Evolutionary conservation across 2,888 invertebrate genomes (phyloP).

Genomic region (Lamellibrachia satsuma): DNA sequence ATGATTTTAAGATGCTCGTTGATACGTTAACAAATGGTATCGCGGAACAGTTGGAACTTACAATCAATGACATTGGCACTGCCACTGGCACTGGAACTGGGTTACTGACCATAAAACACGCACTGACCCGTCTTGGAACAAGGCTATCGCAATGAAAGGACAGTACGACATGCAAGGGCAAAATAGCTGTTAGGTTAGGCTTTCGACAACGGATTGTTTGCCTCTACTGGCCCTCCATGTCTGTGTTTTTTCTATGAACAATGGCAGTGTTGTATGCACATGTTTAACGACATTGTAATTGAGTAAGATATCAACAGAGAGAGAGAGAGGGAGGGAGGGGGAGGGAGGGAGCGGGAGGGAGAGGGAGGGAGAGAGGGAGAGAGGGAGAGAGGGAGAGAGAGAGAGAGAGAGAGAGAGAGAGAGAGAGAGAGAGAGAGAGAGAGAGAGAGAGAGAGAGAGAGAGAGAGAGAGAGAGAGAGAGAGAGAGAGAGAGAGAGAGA

Average conservation of each 20-base stretch:
- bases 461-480: neutral
- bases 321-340: no score
- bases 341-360: no score
- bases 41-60: neutral
- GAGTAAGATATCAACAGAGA: constrained; percentile 68
- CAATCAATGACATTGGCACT: neutral
- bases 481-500: neutral
- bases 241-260: no score
- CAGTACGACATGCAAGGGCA: neutral
- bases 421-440: neutral
- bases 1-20: neutral
- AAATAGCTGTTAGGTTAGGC: neutral
- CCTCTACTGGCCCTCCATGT: no score
- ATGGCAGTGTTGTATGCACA: no score
- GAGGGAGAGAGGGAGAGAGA: no score
- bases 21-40: neutral
- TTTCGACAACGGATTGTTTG: neutral
- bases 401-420: neutral
- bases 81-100: neutral
- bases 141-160: neutral
- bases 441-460: neutral
- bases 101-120: neutral
- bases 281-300: no score
- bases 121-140: neutral
- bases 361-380: no score